Conservation (phyloP, 2,888 invertebrate species). For the Galeruca laticollis region DNA sequence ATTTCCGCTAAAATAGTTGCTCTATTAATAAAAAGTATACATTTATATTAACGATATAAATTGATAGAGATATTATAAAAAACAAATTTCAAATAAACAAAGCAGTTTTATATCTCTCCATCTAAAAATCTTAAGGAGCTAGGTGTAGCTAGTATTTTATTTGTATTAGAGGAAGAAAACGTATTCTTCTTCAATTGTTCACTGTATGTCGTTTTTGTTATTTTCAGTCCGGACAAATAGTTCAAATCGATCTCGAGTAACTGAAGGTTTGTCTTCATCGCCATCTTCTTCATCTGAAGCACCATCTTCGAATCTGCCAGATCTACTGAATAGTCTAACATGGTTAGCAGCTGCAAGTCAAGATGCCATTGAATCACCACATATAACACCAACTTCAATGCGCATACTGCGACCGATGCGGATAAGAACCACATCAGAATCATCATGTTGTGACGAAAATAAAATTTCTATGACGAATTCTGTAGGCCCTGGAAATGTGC, state of each 20-base stretch:
- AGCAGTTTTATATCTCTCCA: too few species aligned
- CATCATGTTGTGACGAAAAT: constrained; percentile 56
- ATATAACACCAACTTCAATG: constrained; percentile 39
- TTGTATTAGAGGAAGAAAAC: background rate
- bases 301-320: constrained; percentile 44
- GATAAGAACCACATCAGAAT: constrained; percentile 54
- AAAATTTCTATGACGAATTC: constrained; percentile 54
- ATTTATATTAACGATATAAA: too few species aligned
- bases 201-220: constrained; percentile 25
- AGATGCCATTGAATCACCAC: constrained; percentile 42
- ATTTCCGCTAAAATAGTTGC: too few species aligned
- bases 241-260: constrained; percentile 40
- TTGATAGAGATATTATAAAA: too few species aligned
- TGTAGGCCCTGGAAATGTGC: constrained; percentile 48
- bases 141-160: background rate
- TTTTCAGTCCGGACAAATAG: constrained; percentile 48
- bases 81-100: too few species aligned
- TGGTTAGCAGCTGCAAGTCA: constrained; percentile 49
- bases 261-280: constrained; percentile 30
- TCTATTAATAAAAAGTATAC: too few species aligned
- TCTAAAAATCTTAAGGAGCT: background rate
- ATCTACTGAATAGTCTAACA: constrained; percentile 50
- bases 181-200: background rate
- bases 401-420: constrained; percentile 46
- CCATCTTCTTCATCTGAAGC: constrained; percentile 39